These are phyloP conservation scores for Zelleria hepariella DNA, from an alignment of 2,888 invertebrate species.

Conservation along the genomic window DNA sequence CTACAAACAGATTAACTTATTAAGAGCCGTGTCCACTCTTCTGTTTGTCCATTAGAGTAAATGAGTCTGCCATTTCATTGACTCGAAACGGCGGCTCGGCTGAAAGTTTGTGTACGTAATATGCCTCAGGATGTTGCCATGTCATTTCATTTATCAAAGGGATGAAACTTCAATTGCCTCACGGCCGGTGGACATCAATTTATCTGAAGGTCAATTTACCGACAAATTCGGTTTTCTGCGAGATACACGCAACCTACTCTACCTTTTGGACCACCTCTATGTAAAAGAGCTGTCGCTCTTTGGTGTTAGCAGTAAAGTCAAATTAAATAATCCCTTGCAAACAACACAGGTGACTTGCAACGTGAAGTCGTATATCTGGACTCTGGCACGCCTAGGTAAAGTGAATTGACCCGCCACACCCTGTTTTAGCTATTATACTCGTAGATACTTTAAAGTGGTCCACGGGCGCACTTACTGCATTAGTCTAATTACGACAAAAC, in stretches of 20 bases:
- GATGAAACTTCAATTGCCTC: neutral
- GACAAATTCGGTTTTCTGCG: neutral
- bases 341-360: constrained; percentile 63
- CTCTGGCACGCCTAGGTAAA: constrained; percentile 2
- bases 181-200: neutral
- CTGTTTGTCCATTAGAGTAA: constrained; percentile 22
- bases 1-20: constrained; percentile 51
- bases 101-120: neutral
- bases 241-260: neutral
- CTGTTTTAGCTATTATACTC: no score
- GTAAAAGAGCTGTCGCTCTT: no score
- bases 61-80: constrained; percentile 29
- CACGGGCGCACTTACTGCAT: constrained; percentile 41
- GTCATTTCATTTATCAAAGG: neutral
- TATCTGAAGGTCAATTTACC: neutral
- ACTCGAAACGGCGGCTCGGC: neutral
- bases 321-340: constrained; percentile 23
- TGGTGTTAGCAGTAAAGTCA: no score
- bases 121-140: neutral
- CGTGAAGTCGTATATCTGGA: constrained; percentile 1
- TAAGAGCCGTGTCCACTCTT: constrained; percentile 27
- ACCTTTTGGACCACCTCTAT: neutral
- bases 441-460: constrained; percentile 33
- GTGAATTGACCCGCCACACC: constrained; percentile 20
- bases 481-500: constrained; percentile 39